A percentile compares a stretch with the other conserved stretches of the same genome.
Evolutionary conservation across 2,888 invertebrate species (phyloP).

Genomic region (Watsonalla binaria): DNA sequence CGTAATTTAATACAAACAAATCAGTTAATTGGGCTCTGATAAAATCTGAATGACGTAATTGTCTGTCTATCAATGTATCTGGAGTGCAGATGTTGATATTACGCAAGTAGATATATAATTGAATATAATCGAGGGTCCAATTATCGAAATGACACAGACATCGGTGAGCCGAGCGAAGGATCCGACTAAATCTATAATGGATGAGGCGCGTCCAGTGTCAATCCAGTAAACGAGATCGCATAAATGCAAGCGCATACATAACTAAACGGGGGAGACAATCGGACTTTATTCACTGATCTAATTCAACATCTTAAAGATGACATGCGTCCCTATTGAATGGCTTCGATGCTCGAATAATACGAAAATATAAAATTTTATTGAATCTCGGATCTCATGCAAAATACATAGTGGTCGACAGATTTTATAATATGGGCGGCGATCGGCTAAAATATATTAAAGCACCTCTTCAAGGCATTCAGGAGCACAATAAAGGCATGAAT

Average conservation of each 20-base stretch:
- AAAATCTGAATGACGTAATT: slow-evolving; percentile 56
- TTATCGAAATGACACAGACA: slow-evolving; percentile 74
- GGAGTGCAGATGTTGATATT: slow-evolving; percentile 61
- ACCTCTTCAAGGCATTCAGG: background rate
- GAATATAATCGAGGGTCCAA: slow-evolving; percentile 46
- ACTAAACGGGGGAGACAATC: slow-evolving; percentile 45
- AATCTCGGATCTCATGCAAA: background rate
- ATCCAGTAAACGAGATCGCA: slow-evolving; percentile 71
- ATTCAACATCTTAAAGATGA: slow-evolving; percentile 6
- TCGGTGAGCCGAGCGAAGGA: slow-evolving; percentile 54
- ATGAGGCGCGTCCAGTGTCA: slow-evolving; percentile 71
- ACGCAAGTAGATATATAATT: slow-evolving; percentile 56
- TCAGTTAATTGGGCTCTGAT: slow-evolving; percentile 59
- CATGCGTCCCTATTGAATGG: background rate
- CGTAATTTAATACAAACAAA: slow-evolving; percentile 46
- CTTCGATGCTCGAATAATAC: background rate
- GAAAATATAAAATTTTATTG: background rate
- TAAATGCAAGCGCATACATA: slow-evolving; percentile 61
- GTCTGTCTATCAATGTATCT: slow-evolving; percentile 60
- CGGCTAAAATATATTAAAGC: background rate
- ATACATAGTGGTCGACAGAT: background rate
- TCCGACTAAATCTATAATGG: slow-evolving; percentile 73
- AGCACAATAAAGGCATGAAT: background rate
- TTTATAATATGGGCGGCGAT: background rate
- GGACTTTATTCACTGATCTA: slow-evolving; percentile 57